Evolutionary conservation across 1,140 invertebrate species (phyloP), one percentile per base, ranked within the genome.

Genomic region (Ostrea denselamellosa): DNA sequence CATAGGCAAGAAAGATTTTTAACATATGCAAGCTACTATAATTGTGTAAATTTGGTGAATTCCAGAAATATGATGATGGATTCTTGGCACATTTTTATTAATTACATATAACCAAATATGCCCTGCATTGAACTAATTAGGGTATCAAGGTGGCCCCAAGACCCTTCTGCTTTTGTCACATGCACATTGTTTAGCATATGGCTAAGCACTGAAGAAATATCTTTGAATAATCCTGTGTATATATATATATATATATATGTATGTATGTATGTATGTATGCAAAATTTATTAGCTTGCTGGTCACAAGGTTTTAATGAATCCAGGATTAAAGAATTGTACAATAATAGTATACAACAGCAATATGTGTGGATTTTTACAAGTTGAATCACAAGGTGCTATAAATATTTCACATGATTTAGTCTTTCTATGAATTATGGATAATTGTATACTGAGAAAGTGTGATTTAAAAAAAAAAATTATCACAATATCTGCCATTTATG

Each of bases 401-500:
- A 34, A 34, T 34, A 34, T 77, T 25, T 44, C 25, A 77, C 22
- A 17, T 44, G 68, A 77, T 28, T 25, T 28, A 34, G 68, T 77
- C 68, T 77, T 77, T 77, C 68, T 10, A 28, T 77, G 68, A 77
- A 77, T 4, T 77, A 77, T 77, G 68, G 8, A 28, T 77, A 25
- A 25, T 77, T 25, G 22, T 77, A 25, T 77, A 25, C 28, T 34
- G 22, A 77, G 68, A 71, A 71, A 7, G 8, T 14, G 56, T 19
- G 17, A 19, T 62, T n/a, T 62, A 19, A 62, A n/a, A n/a, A n/a
- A n/a, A n/a, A n/a, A n/a, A n/a, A n/a, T n/a, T n/a, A n/a, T 62
- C 17, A 19, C 56, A 17, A 17, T 19, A 19, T 62, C n/a, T 62
- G 56, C n/a, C 56, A 19, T 17, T 62, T 62, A 8, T 62, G 14